phyloP scores from a whole-genome alignment of 2,888 invertebrate species.

The Tetragnatha montana region DNA sequence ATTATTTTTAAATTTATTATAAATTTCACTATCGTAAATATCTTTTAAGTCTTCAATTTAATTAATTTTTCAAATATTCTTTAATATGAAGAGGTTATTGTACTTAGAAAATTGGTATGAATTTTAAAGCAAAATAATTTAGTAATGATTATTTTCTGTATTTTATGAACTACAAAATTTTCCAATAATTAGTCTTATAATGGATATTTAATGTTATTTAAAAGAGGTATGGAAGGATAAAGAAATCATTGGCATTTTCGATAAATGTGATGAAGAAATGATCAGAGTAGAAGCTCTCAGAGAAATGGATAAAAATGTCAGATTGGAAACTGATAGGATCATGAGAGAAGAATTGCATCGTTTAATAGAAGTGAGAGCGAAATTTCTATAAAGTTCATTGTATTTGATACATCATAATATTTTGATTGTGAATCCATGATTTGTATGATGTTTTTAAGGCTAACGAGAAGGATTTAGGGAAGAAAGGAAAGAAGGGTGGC shows the following conservation, averaged over 20 bases:
- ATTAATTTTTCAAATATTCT: too few species aligned
- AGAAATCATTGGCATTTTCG: conserved; percentile 80
- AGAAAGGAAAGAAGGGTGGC: conserved; percentile 66
- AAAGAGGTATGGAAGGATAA: conserved; percentile 52
- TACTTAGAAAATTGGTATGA: neutral
- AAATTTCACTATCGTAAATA: too few species aligned
- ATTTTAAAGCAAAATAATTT: neutral
- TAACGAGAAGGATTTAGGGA: conserved; percentile 60
- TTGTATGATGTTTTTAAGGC: conserved; percentile 36
- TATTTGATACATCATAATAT: neutral
- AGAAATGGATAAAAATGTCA: conserved; percentile 88
- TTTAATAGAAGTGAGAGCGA: conserved; percentile 81
- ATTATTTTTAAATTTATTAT: too few species aligned
- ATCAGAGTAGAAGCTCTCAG: conserved; percentile 88
- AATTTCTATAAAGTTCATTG: neutral
- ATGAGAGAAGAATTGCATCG: conserved; percentile 80
- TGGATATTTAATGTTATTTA: neutral
- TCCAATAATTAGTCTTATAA: neutral
- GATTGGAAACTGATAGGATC: conserved; percentile 84
- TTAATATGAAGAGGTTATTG: neutral
- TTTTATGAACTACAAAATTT: neutral
- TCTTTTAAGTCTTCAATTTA: too few species aligned
- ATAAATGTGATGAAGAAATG: conserved; percentile 87
- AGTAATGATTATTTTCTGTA: neutral
- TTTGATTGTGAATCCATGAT: neutral